Percentiles rank a stretch among this genome's conserved stretches.
Evolutionary conservation across 2,888 invertebrate genomes (phyloP).

Genomic region (Apeira syringaria): DNA sequence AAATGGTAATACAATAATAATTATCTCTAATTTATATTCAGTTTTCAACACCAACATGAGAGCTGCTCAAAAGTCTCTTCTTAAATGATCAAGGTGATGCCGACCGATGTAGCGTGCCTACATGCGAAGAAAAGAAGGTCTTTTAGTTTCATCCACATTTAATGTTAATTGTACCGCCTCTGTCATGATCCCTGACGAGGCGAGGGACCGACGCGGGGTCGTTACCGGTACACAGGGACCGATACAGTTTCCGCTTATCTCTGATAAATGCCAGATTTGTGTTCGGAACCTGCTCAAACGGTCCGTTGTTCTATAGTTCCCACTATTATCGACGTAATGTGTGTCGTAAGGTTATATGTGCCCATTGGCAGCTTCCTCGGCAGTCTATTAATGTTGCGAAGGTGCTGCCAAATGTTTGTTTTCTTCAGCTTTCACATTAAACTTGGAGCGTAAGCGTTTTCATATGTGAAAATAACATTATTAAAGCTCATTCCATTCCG

Average conservation of each 20-base stretch:
- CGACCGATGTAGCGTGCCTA: too few species aligned
- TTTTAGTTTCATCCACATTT: slow-evolving; percentile 16
- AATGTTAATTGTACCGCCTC: slow-evolving; percentile 14
- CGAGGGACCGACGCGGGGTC: background rate
- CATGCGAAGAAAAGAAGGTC: too few species aligned
- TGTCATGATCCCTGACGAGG: slow-evolving; percentile 12
- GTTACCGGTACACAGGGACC: background rate
- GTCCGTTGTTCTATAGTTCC: slow-evolving; percentile 7
- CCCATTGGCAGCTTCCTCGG: slow-evolving; percentile 14
- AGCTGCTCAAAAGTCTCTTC: too few species aligned
- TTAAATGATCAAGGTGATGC: too few species aligned
- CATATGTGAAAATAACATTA: background rate
- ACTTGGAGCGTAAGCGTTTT: background rate
- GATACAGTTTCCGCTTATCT: background rate
- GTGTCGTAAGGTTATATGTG: slow-evolving; percentile 14
- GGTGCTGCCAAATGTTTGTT: slow-evolving; percentile 12
- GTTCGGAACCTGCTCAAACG: slow-evolving; percentile 12
- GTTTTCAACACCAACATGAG: too few species aligned
- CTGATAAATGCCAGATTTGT: slow-evolving; percentile 6
- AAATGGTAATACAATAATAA: too few species aligned
- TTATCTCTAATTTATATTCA: too few species aligned
- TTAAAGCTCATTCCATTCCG: background rate
- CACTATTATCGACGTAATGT: slow-evolving; percentile 10
- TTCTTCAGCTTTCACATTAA: background rate
- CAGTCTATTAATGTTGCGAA: slow-evolving; percentile 3